Evolutionary conservation across 2,797 vertebrate genomes (phyloP).

Genomic region (Poeciliopsis turneri): DNA sequence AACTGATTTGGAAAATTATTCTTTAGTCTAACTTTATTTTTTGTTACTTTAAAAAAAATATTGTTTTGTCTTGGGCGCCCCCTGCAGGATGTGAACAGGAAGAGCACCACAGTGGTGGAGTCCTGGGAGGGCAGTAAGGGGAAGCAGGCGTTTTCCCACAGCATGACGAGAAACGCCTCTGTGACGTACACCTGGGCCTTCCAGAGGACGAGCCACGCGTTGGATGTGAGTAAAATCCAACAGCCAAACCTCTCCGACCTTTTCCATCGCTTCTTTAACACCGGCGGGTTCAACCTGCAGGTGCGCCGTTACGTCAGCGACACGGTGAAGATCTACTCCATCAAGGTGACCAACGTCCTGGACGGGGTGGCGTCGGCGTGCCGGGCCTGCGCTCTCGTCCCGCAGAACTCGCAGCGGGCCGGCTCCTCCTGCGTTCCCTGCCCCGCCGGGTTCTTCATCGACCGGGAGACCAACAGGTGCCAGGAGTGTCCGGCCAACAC

Average conservation of each 20-base stretch:
- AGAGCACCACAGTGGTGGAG: slow-evolving; percentile 95
- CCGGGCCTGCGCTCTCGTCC: slow-evolving; percentile 89
- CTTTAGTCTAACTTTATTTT: no score
- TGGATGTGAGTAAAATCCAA: slow-evolving; percentile 84
- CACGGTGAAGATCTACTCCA: slow-evolving; percentile 93
- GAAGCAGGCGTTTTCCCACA: slow-evolving; percentile 91
- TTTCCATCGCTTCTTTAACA: not conserved
- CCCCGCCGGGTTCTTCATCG: slow-evolving; percentile 91
- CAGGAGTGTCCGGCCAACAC: slow-evolving; percentile 89
- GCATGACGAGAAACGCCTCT: slow-evolving; percentile 90
- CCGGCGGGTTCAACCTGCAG: slow-evolving; percentile 63
- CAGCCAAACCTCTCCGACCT: not conserved
- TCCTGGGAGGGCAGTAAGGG: slow-evolving; percentile 93
- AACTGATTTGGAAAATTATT: no score
- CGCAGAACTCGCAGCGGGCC: slow-evolving; percentile 75
- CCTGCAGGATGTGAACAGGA: slow-evolving; percentile 90
- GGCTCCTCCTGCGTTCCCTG: slow-evolving; percentile 93
- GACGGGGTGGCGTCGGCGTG: slow-evolving; percentile 91
- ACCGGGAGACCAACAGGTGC: slow-evolving; percentile 90
- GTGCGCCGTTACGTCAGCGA: slow-evolving; percentile 88
- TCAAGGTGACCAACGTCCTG: slow-evolving; percentile 88
- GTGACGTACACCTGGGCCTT: slow-evolving; percentile 97
- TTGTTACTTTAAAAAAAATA: no score
- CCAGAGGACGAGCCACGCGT: slow-evolving; percentile 90
- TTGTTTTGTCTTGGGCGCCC: slow-evolving; percentile 20